Conservation (phyloP, 1,140 invertebrate species). For the Nylanderia fulva region DNA sequence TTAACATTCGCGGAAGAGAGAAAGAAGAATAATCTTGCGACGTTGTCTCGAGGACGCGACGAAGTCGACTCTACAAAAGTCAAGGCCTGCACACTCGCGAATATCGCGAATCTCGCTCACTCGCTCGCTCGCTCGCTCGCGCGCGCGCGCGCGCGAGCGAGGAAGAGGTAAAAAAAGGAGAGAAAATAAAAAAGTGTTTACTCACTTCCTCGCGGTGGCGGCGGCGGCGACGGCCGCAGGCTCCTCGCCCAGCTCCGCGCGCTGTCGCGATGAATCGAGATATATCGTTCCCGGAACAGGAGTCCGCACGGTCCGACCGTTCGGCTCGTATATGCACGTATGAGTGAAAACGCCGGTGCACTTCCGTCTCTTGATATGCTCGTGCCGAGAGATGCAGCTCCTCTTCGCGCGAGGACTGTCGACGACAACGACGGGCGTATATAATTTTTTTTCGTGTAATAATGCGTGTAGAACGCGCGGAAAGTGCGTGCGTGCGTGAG, state of each 20-base stretch:
- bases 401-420: conserved; percentile 1
- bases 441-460: conserved; percentile 9
- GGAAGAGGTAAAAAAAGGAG: too few species aligned
- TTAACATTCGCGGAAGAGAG: too few species aligned
- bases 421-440: background rate
- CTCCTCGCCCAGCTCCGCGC: conserved; percentile 45
- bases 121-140: too few species aligned
- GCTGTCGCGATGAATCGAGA: conserved; percentile 46
- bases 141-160: too few species aligned
- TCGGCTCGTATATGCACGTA: background rate
- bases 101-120: background rate
- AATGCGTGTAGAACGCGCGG: conserved; percentile 49
- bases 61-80: background rate
- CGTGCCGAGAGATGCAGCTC: conserved; percentile 14
- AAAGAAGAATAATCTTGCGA: too few species aligned
- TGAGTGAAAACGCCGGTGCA: conserved; percentile 11
- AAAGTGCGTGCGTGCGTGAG: background rate
- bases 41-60: too few species aligned
- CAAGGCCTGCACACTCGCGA: background rate
- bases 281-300: conserved; percentile 38
- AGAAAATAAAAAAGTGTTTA: conserved; percentile 69
- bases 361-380: background rate
- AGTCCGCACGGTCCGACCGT: background rate
- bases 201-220: conserved; percentile 68
- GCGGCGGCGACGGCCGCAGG: background rate